A percentile compares a stretch with the other conserved stretches of the same genome.
phyloP scores from a whole-genome alignment of 2,888 invertebrate species.

The Yponomeuta cagnagella region DNA sequence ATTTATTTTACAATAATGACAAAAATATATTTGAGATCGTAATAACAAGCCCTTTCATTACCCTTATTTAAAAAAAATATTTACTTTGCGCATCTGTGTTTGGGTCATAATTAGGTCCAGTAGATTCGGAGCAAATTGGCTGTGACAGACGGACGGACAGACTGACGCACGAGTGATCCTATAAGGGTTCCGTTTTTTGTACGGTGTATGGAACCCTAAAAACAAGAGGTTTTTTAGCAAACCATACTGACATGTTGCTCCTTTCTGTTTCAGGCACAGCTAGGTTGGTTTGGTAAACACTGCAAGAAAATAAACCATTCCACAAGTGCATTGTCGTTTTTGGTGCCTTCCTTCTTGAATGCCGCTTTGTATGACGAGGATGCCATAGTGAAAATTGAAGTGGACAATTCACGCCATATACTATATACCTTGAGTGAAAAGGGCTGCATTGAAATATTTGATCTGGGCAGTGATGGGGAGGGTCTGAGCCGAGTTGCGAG shows the following conservation, averaged over 20 bases:
- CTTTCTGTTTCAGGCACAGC: slow-evolving; percentile 77
- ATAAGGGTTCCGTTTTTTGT: too few relatives aligned
- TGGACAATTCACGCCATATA: slow-evolving; percentile 92
- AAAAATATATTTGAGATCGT: too few relatives aligned
- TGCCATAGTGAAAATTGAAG: slow-evolving; percentile 88
- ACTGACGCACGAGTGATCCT: too few relatives aligned
- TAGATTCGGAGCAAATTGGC: too few relatives aligned
- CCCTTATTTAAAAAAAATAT: too few relatives aligned
- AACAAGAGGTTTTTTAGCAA: background rate
- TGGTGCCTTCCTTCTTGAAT: slow-evolving; percentile 92
- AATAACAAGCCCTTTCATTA: too few relatives aligned
- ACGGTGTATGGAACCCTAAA: too few relatives aligned
- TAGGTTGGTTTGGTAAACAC: slow-evolving; percentile 96
- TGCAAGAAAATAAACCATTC: slow-evolving; percentile 97
- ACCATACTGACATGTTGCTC: background rate
- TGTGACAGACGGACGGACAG: too few relatives aligned
- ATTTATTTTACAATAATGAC: too few relatives aligned
- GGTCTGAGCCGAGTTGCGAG: slow-evolving; percentile 82
- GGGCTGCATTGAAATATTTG: slow-evolving; percentile 91
- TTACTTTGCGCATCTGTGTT: too few relatives aligned
- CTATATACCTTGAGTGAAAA: slow-evolving; percentile 93
- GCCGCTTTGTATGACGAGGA: slow-evolving; percentile 92
- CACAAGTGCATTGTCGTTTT: slow-evolving; percentile 88
- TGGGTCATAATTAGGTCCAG: too few relatives aligned
- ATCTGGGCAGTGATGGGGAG: slow-evolving; percentile 87